These are phyloP conservation scores for Cephalopterus ornatus DNA, from an alignment of 2,113 vertebrate species.

Conservation along the genomic window DNA sequence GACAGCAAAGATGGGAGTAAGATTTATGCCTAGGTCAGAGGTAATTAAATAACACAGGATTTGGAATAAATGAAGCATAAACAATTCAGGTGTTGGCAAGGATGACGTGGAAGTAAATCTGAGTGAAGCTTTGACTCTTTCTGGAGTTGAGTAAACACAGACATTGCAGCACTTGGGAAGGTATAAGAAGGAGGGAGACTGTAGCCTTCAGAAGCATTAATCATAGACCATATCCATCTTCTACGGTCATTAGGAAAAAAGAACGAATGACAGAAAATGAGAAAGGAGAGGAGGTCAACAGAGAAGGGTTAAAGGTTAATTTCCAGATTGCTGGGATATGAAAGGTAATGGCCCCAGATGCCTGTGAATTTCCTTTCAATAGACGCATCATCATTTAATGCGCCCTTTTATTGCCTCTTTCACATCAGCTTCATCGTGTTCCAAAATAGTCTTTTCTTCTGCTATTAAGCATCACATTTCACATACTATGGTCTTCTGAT, in stretches of 20 bases:
- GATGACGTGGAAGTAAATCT: not conserved
- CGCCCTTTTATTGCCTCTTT: conserved; percentile 12
- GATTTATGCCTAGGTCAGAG: not conserved
- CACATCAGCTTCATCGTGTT: not conserved
- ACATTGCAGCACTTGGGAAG: not conserved
- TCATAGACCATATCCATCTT: not conserved
- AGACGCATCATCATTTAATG: conserved; percentile 29
- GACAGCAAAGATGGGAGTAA: not conserved
- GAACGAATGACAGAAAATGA: conserved; percentile 40
- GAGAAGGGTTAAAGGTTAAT: conserved; percentile 50
- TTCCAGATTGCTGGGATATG: conserved; percentile 43
- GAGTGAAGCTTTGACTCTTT: not conserved
- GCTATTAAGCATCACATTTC: not conserved
- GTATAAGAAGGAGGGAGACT: not conserved
- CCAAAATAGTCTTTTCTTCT: not conserved
- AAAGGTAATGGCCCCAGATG: conserved; percentile 51
- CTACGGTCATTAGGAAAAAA: conserved; percentile 22
- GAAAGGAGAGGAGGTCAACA: conserved; percentile 37
- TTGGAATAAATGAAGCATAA: not conserved
- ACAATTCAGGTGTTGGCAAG: not conserved
- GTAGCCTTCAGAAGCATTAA: not conserved
- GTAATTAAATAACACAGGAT: not conserved
- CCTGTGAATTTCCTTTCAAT: conserved; percentile 32
- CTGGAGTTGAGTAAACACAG: not conserved
- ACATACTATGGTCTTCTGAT: not conserved